These are phyloP conservation scores for Gymnothorax reevesii DNA, from an alignment of 2,797 vertebrate species.

Conservation along the genomic window DNA sequence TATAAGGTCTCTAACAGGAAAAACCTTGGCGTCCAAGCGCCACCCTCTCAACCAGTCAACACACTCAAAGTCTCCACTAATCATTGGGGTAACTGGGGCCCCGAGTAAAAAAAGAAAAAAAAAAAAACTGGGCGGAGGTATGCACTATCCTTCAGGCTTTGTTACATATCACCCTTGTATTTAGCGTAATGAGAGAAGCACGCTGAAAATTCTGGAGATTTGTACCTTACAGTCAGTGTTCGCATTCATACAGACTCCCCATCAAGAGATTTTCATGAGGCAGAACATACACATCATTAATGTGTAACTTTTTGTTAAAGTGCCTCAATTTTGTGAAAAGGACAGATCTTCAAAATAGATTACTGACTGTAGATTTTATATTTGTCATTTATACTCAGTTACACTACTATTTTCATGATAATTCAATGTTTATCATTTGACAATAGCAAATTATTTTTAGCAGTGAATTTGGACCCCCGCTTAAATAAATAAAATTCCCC, in stretches of 20 bases:
- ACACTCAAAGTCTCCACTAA: conserved; percentile 36
- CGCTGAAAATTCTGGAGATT: conserved; percentile 45
- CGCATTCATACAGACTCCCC: neutral
- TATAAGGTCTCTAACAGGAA: neutral
- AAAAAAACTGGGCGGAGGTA: conserved; percentile 25
- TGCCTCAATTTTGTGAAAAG: neutral
- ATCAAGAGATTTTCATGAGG: neutral
- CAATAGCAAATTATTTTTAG: neutral
- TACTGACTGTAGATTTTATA: neutral
- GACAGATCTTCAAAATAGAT: neutral
- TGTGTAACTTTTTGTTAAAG: neutral
- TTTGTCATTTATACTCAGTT: neutral
- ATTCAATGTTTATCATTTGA: neutral
- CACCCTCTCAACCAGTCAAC: conserved; percentile 68
- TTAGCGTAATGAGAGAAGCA: conserved; percentile 60
- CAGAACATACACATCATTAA: neutral
- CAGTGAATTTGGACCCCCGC: neutral
- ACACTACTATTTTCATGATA: neutral
- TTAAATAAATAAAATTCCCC: too few species aligned
- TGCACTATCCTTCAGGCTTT: conserved; percentile 34
- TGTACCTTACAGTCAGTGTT: neutral
- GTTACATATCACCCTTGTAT: conserved; percentile 45
- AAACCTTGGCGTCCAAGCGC: conserved; percentile 48
- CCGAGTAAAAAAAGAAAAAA: too few species aligned
- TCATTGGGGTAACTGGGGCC: conserved; percentile 40